Conservation (phyloP, 2,113 vertebrate species). For the Platichthys flesus region DNA sequence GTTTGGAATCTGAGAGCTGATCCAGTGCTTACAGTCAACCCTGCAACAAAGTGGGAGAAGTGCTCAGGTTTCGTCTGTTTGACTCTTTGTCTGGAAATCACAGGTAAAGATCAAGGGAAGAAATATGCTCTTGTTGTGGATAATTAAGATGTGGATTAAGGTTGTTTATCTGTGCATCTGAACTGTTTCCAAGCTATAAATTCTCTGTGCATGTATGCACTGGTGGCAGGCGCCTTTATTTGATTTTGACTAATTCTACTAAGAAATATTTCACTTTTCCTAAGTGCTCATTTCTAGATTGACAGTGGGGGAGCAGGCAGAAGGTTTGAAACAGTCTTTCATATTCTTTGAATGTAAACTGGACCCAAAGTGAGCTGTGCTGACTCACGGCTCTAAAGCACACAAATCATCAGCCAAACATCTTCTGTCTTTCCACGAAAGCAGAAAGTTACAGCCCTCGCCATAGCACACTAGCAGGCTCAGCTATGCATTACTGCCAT, state of each 20-base stretch:
- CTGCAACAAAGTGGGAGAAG: conserved; percentile 13
- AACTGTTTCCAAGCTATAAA: background rate
- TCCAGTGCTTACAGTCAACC: conserved; percentile 56
- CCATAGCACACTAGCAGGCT: conserved; percentile 16
- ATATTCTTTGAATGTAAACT: conserved; percentile 3
- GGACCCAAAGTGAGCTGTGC: conserved; percentile 22
- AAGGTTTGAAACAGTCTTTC: background rate
- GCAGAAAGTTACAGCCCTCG: conserved; percentile 8
- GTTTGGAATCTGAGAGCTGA: conserved; percentile 53
- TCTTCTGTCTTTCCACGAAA: conserved; percentile 34
- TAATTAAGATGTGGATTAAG: background rate
- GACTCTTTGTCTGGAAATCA: conserved; percentile 6
- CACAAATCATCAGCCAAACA: conserved; percentile 23
- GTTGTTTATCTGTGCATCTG: background rate
- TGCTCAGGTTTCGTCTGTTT: conserved; percentile 12
- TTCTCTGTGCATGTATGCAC: background rate
- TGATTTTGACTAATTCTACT: conserved; percentile 1
- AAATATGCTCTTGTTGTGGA: background rate
- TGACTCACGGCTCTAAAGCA: conserved; percentile 60
- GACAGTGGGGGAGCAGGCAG: background rate
- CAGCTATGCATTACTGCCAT: conserved; percentile 83
- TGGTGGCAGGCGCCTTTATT: background rate
- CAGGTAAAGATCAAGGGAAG: conserved; percentile 24
- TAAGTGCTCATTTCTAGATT: background rate
- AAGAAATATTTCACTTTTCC: background rate